Base-by-base conservation (phyloP, 2,888 invertebrate genomes). In the Bembecia ichneumoniformis region DNA sequence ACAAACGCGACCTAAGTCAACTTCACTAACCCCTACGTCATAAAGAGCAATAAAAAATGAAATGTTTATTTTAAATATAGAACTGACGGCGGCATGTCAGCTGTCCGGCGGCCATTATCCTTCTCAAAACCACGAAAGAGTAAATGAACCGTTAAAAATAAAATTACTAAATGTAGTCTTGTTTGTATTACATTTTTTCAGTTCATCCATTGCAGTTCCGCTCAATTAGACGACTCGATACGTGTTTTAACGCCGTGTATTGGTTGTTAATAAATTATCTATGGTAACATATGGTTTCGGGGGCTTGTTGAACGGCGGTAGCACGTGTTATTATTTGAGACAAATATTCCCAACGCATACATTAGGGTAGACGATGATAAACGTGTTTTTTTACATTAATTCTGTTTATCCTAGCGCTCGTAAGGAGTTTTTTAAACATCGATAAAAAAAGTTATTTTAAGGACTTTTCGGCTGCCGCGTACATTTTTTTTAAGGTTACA, bases 51-150 rank as follows among this genome's bases (percentile, higher is more conserved):
- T 74, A 77, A 74, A 77, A 47, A 47, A 34, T 49, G 34, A 66
- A 71, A 74, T 75, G 77, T 78, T 82, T 74, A 71, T 77, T 83
- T 84, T 81, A 77, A 80, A 82, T 83, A 80, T 81, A 76, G 80
- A 82, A 75, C 74, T 71, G 76, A 74, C 77, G 71, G 55, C 60
- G 61, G 68, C 66, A 59, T 79, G 82, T 82, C 86, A 87, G 83
- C 82, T 83, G 83, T 75, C 80, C 63, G 68, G 64, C 70, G 65
- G 74, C 76, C 77, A 82, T 82, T 76, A 68, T 65, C 64, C 66
- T 60, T 58, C 58, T 58, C 68, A 67, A 64, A 68, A 66, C 66
- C 68, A 61, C 72, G 74, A 66, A 75, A 72, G 68, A 72, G 67
- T 72, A 74, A 81, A 82, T 80, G 79, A 81, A 81, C 71, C 81